Base-by-base conservation (phyloP, 2,888 invertebrate species). In the Diadegma fenestrale region DNA sequence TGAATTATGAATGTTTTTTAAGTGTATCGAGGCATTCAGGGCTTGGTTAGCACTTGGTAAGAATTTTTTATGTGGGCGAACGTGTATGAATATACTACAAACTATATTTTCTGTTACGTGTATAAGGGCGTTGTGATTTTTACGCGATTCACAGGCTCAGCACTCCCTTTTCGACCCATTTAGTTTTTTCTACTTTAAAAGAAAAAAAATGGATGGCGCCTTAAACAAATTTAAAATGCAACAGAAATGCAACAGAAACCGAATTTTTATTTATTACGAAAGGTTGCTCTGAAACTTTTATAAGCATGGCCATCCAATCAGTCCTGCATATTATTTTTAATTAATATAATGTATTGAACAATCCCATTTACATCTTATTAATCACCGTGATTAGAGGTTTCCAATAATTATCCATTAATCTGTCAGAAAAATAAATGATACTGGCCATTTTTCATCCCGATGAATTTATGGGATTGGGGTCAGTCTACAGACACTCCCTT, bases 131-230 rank as follows among this genome's bases (percentile, higher is more conserved):
- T 75, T 41, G 80, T 61, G 68, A 63, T 51, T 54, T 73, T 75
- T 68, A 41, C 61, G 45, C 37, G 82, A 90, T 88, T 88, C 84
- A 84, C 87, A 86, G 79, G 84, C 86, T 17, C 75, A 87, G 88
- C 88, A 89, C 90, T 87, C 90, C 89, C 88, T 88, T 58, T n/a
- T 82, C 86, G 86, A 80, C 64, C 45, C 51, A 45, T 22, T 68
- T 80, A 41, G 51, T 19, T 63, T 19, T 64, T 54, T 22, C 10
- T 54, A 12, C 58, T 45, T 45, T 4, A 37, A 43, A 17, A 61
- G 19, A 54, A 68, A 80, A 78, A 14, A 48, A 6, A 54, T 51
- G 22, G 6, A 22, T 54, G 37, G 30, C 2, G 12, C 6, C 30
- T 51, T 19, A 10, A 22, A 54, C 19, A 12, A 0, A 14, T 19